Conservation (phyloP, 2,113 vertebrate species). For the Shinisaurus crocodilurus region DNA sequence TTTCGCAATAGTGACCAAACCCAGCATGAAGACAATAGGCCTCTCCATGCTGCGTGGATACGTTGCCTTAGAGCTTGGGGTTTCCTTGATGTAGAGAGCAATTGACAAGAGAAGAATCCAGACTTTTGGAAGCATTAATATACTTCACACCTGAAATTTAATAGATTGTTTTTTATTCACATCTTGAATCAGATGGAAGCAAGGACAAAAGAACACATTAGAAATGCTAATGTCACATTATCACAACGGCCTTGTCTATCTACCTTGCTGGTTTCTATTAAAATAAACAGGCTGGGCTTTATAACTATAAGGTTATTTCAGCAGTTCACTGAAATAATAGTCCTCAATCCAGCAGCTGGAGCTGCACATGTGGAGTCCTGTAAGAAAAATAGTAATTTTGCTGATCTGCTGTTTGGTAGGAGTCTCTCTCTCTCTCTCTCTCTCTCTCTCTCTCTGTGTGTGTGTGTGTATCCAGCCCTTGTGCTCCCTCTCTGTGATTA, state of each 20-base stretch:
- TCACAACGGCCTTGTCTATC: background rate
- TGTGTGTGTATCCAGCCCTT: too few species aligned
- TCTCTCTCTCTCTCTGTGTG: too few species aligned
- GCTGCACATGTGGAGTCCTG: background rate
- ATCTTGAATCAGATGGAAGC: slow-evolving; percentile 29
- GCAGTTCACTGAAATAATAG: background rate
- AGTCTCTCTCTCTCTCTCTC: too few species aligned
- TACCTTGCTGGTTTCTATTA: slow-evolving; percentile 28
- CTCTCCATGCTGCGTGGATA: background rate
- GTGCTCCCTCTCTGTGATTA: background rate
- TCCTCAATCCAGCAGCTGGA: background rate
- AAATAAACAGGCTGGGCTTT: background rate
- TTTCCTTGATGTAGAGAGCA: background rate
- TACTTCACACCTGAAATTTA: slow-evolving; percentile 26
- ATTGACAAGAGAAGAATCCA: background rate
- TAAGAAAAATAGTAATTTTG: background rate
- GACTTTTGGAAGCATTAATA: background rate
- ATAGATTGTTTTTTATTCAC: background rate
- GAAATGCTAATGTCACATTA: slow-evolving; percentile 24
- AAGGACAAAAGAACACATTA: slow-evolving; percentile 40
- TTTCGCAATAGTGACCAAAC: background rate
- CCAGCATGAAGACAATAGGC: background rate
- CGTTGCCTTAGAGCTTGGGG: background rate
- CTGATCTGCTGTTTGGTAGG: too few species aligned
- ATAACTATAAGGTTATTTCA: slow-evolving; percentile 5